A percentile compares a stretch with the other conserved stretches of the same genome.
Evolutionary conservation across 2,888 invertebrate genomes (phyloP).

Genomic region (Terebella lapidaria): DNA sequence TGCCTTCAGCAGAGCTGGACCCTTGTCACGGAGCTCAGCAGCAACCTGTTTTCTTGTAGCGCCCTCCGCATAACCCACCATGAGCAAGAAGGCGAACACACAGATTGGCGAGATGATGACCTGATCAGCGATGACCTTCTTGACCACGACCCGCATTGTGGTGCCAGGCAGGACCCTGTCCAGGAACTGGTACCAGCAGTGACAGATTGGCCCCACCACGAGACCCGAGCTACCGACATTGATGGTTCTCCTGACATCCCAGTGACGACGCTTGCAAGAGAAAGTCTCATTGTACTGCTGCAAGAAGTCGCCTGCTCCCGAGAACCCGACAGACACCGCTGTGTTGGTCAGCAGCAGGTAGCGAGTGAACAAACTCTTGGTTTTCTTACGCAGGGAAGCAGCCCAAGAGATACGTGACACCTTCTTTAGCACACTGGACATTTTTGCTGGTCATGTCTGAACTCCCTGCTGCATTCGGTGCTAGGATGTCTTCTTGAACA

Average conservation of each 20-base stretch:
- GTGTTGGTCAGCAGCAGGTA: constrained; percentile 65
- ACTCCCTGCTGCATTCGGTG: too few species aligned
- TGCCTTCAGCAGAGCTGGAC: constrained; percentile 68
- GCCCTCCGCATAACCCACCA: constrained; percentile 69
- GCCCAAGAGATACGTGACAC: too few species aligned
- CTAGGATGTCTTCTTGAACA: too few species aligned
- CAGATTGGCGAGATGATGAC: constrained; percentile 76
- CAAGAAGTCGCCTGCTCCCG: constrained; percentile 72
- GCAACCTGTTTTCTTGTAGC: constrained; percentile 51
- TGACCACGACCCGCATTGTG: constrained; percentile 57
- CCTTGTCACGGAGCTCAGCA: constrained; percentile 67
- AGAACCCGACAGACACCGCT: constrained; percentile 69
- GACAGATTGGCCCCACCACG: constrained; percentile 73
- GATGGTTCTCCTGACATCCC: constrained; percentile 59
- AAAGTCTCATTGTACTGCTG: constrained; percentile 71
- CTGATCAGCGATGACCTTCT: constrained; percentile 80
- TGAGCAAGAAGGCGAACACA: constrained; percentile 72
- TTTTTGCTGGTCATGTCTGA: too few species aligned
- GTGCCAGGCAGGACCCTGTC: constrained; percentile 70
- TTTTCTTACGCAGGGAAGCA: too few species aligned
- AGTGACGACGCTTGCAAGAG: constrained; percentile 28
- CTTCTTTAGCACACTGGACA: too few species aligned
- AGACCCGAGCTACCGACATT: constrained; percentile 76
- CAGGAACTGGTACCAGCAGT: constrained; percentile 78
- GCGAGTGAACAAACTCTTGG: constrained; percentile 17